Conservation (phyloP, 1,140 invertebrate species). For the Vanessa tameamea region DNA sequence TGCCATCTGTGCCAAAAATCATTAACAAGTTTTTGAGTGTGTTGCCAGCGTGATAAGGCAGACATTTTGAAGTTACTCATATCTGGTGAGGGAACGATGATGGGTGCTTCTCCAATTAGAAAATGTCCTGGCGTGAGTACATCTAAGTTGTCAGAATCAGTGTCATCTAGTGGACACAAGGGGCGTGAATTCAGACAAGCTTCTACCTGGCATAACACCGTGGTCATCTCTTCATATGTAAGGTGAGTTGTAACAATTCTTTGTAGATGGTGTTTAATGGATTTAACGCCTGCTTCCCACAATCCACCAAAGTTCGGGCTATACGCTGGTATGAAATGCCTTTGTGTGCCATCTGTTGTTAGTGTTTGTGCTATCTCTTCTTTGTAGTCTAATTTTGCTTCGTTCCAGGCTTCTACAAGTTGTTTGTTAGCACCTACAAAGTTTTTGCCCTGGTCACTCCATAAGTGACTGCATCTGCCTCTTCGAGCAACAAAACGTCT, state of each 20-base stretch:
- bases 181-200: constrained; percentile 5
- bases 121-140: no score
- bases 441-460: constrained; percentile 4
- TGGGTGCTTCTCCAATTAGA: no score
- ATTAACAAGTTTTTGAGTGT: constrained; percentile 23
- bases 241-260: no score
- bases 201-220: constrained; percentile 1
- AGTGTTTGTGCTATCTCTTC: no score
- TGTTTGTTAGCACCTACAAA: constrained; percentile 5
- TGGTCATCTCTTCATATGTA: constrained; percentile 5
- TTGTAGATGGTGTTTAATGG: no score
- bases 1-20: constrained; percentile 30
- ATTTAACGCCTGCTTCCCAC: no score
- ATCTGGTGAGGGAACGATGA: constrained; percentile 3
- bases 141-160: constrained; percentile 8
- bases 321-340: no score
- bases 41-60: constrained; percentile 24
- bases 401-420: constrained; percentile 1
- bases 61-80: constrained; percentile 13
- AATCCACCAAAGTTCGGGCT: no score
- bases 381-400: not conserved
- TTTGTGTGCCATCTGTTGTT: no score
- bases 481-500: constrained; percentile 6
- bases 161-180: constrained; percentile 6
- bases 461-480: constrained; percentile 1